phyloP scores from a whole-genome alignment of 2,888 invertebrate genomes.

The Drosophila birchii region DNA sequence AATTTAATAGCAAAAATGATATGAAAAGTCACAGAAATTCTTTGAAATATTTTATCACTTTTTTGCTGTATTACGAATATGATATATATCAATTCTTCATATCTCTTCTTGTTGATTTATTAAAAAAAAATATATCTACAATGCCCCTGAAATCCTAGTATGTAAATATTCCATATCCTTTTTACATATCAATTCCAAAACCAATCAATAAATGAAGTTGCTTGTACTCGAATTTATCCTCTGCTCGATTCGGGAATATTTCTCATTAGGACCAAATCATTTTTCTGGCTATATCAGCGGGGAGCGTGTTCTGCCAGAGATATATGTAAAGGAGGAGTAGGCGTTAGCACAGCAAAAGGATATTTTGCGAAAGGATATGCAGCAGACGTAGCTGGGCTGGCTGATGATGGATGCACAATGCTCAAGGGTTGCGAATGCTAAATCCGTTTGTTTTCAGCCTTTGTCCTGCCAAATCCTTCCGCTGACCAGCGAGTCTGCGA shows the following conservation, averaged over 20 bases:
- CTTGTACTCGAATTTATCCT: not conserved
- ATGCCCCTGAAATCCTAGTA: not conserved
- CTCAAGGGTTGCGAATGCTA: conserved; percentile 70
- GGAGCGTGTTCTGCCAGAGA: conserved; percentile 6
- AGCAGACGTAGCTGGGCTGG: conserved; percentile 8
- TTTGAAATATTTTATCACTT: too few relatives aligned
- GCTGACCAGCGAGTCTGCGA: conserved; percentile 52
- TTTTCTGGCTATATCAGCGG: conserved; percentile 33
- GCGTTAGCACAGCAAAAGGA: conserved; percentile 3
- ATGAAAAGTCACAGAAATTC: not conserved
- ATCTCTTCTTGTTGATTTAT: not conserved
- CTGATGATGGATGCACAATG: conserved; percentile 38
- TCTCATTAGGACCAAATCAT: conserved; percentile 46
- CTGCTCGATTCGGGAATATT: not conserved
- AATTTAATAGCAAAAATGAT: not conserved
- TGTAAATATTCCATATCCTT: too few relatives aligned
- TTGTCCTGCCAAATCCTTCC: conserved; percentile 71
- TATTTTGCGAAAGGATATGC: conserved; percentile 2
- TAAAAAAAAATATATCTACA: accelerated
- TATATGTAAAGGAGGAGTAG: not conserved
- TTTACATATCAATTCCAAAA: not conserved
- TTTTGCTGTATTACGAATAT: too few relatives aligned
- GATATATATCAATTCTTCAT: not conserved
- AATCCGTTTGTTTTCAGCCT: conserved; percentile 75
- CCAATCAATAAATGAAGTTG: not conserved